Percentiles rank a stretch among this genome's conserved stretches.
phyloP scores from a whole-genome alignment of 2,797 vertebrate genomes.

The Helarctos malayanus region DNA sequence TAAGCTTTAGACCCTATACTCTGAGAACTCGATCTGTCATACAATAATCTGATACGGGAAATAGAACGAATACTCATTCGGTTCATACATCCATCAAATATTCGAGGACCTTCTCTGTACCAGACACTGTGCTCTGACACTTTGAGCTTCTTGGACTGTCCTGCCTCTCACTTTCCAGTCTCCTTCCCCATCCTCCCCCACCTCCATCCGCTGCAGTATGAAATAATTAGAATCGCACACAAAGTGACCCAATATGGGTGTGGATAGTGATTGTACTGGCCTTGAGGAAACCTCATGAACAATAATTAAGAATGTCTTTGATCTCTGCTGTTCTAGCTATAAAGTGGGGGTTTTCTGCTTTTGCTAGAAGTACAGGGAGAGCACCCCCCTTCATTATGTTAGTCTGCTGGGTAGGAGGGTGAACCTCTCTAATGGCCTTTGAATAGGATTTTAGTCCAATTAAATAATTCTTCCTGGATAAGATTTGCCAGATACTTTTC shows the following conservation, averaged over 20 bases:
- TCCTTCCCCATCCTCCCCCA: not conserved
- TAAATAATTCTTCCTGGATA: not conserved
- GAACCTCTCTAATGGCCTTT: not conserved
- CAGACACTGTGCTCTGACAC: rapidly evolving
- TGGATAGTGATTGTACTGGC: not conserved
- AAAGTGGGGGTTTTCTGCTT: not conserved
- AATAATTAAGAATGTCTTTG: not conserved
- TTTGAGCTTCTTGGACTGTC: not conserved
- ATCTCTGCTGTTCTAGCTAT: not conserved
- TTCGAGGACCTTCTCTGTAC: not conserved
- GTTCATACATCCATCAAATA: not conserved
- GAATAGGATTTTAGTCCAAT: not conserved
- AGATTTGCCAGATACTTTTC: not conserved
- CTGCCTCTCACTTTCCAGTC: not conserved
- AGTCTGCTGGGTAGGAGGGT: not conserved
- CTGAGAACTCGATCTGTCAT: not conserved
- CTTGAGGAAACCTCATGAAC: not conserved
- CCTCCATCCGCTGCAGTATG: rapidly evolving
- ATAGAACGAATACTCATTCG: not conserved
- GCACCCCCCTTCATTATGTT: not conserved
- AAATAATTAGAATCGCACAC: not conserved
- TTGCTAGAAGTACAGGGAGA: not conserved
- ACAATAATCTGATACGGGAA: not conserved
- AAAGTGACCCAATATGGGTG: not conserved
- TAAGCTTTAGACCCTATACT: not conserved